Percentiles rank a stretch among this genome's conserved stretches.
These are phyloP conservation scores for Micrastur ruficollis DNA, from an alignment of 2,797 vertebrate species.

Conservation along the genomic window DNA sequence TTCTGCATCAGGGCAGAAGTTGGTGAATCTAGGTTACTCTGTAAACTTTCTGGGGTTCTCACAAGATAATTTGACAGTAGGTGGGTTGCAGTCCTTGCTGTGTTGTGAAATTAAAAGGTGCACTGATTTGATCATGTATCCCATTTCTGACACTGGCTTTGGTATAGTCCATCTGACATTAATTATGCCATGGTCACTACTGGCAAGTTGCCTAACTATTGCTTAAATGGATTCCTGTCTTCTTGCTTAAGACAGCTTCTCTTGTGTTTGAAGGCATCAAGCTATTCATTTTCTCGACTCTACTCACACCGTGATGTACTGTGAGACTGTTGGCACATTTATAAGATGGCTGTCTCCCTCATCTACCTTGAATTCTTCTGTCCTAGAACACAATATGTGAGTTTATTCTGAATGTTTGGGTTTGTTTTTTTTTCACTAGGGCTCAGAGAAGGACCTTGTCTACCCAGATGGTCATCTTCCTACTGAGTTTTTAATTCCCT, in stretches of 20 bases:
- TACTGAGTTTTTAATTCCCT: background rate
- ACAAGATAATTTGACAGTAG: background rate
- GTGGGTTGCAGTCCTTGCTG: background rate
- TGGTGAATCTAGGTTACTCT: background rate
- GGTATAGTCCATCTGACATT: background rate
- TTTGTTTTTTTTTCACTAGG: background rate
- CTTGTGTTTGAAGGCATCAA: background rate
- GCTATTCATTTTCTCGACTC: background rate
- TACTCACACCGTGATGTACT: background rate
- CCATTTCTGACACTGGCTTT: background rate
- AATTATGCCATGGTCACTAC: background rate
- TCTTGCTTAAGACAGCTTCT: background rate
- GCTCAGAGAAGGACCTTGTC: background rate
- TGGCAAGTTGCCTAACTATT: background rate
- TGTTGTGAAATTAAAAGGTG: background rate
- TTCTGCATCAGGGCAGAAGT: background rate
- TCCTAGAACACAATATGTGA: background rate
- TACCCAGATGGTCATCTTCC: background rate
- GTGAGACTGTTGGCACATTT: background rate
- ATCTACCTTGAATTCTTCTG: background rate
- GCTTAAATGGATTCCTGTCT: background rate
- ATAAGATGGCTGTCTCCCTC: background rate
- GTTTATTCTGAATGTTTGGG: background rate
- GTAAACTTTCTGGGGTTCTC: background rate
- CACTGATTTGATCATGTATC: background rate